A percentile compares a stretch with the other conserved stretches of the same genome.
Conservation (phyloP, 2,113 vertebrate species). For the Alouatta palliata region DNA sequence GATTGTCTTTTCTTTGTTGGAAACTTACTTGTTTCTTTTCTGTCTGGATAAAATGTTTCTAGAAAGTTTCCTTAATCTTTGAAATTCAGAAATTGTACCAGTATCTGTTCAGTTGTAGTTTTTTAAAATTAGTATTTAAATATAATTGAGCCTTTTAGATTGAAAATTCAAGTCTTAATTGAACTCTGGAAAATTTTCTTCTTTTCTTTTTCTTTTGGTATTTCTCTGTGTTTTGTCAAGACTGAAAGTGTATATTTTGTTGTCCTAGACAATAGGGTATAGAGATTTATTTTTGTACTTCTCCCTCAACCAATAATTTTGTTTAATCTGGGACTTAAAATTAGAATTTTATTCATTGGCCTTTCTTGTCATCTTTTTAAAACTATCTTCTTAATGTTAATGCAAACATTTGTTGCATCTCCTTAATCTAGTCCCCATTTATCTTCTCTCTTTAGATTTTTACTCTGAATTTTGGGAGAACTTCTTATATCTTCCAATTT, state of each 20-base stretch:
- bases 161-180: constrained; percentile 21
- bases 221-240: background rate
- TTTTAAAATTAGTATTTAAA: background rate
- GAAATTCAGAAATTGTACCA: background rate
- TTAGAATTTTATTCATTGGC: too few relatives aligned
- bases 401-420: background rate
- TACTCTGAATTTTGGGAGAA: background rate
- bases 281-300: too few relatives aligned
- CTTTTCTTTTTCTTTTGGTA: background rate
- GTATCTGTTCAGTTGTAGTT: background rate
- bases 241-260: too few relatives aligned
- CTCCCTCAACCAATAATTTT: too few relatives aligned
- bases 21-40: background rate
- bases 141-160: background rate
- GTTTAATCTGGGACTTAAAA: too few relatives aligned
- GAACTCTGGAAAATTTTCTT: background rate
- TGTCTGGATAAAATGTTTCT: background rate
- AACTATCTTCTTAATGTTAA: too few relatives aligned
- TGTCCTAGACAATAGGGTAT: too few relatives aligned
- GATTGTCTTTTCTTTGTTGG: background rate
- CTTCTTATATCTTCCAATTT: background rate
- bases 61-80: background rate
- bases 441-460: background rate
- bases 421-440: background rate
- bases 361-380: too few relatives aligned